Conservation (phyloP, 2,113 vertebrate genomes). For the Poicephalus gulielmi region DNA sequence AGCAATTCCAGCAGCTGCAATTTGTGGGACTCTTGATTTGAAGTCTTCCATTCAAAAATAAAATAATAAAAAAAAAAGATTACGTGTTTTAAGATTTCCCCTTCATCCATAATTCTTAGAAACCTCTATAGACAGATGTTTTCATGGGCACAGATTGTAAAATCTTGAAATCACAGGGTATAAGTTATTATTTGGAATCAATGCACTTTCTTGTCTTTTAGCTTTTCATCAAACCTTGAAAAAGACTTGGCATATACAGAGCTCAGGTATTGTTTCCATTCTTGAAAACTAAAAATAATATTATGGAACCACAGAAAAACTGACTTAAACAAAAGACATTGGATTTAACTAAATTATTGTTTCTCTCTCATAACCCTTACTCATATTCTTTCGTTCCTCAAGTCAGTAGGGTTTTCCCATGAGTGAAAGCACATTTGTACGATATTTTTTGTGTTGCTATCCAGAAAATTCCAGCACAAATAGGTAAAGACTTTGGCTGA, state of each 20-base stretch:
- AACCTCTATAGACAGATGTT: not conserved
- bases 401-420: not conserved
- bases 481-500: not conserved
- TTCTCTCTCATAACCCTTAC: not conserved
- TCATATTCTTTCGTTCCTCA: not conserved
- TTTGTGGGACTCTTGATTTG: not conserved
- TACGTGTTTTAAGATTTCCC: not conserved
- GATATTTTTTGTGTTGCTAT: not conserved
- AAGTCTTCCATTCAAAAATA: not conserved
- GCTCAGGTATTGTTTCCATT: not conserved
- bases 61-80: not conserved
- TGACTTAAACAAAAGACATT: not conserved
- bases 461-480: not conserved
- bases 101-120: not conserved
- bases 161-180: not conserved
- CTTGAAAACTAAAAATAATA: slow-evolving; percentile 17
- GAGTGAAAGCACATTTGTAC: not conserved
- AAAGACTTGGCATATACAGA: not conserved
- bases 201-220: slow-evolving; percentile 1
- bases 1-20: not conserved
- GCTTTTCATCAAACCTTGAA: slow-evolving; percentile 19
- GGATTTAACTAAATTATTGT: slow-evolving; percentile 1
- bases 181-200: slow-evolving; percentile 20
- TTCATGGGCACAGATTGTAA: not conserved
- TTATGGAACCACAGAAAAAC: not conserved